phyloP scores from a whole-genome alignment of 2,888 invertebrate species.

The Volucella zonaria region DNA sequence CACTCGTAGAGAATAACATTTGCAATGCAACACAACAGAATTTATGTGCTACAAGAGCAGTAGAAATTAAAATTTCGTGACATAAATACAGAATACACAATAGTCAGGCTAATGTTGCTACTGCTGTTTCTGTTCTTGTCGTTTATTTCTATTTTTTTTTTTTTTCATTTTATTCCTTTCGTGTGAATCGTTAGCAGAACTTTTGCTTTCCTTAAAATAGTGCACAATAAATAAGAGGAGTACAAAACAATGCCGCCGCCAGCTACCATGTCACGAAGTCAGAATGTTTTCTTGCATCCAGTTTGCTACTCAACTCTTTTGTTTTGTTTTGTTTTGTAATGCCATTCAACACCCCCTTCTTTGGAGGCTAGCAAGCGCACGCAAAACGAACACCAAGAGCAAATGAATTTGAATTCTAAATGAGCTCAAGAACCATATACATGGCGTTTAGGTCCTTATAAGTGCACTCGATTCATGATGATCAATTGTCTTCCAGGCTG shows the following conservation, averaged over 20 bases:
- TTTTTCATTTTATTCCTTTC: conserved; percentile 44
- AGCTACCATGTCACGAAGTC: conserved; percentile 73
- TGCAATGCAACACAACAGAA: conserved; percentile 59
- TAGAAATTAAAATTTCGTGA: conserved; percentile 74
- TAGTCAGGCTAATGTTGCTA: conserved; percentile 20
- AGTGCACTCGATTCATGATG: conserved; percentile 55
- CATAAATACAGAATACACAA: conserved; percentile 72
- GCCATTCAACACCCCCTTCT: conserved; percentile 51
- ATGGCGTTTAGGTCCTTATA: conserved; percentile 58
- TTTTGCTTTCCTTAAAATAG: conserved; percentile 68
- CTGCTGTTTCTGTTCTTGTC: conserved; percentile 34
- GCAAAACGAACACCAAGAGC: conserved; percentile 43
- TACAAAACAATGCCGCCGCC: conserved; percentile 61
- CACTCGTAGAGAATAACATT: conserved; percentile 51
- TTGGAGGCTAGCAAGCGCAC: conserved; percentile 2
- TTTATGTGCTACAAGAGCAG: conserved; percentile 70
- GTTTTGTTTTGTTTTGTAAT: conserved; percentile 21
- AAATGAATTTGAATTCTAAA: conserved; percentile 67
- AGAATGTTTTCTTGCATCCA: conserved; percentile 64
- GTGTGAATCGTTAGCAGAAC: conserved; percentile 65
- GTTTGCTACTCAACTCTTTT: conserved; percentile 67
- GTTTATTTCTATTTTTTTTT: conserved; percentile 2
- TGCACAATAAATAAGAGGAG: conserved; percentile 65
- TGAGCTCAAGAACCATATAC: conserved; percentile 61
- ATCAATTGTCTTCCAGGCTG: conserved; percentile 61